Evolutionary conservation across 2,888 invertebrate species (phyloP), one percentile per base, ranked within the genome.

Genomic region (Chirona hameri): DNA sequence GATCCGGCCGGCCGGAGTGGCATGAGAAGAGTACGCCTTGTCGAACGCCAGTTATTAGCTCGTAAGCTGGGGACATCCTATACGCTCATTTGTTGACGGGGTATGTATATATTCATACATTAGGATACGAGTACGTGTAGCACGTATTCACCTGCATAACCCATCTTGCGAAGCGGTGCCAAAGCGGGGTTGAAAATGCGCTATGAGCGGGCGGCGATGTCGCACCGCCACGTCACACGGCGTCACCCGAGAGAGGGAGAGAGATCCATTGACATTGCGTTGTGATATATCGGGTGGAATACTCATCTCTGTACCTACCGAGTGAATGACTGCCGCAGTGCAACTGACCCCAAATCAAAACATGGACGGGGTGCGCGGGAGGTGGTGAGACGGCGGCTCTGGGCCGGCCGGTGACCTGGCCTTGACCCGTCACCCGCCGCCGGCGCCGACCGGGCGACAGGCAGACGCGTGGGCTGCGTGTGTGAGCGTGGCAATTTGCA

Each of bases 271-370:
- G 65, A 27, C 65, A 12, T 57, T n/a, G n/a, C 65, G n/a, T 27
- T 65, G 65, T 65, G 65, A 65, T 65, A 65, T n/a, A 65, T n/a
- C 65, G 12, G 65, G 65, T 27, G 65, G 65, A 65, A 65, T 65
- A 65, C 65, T 60, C 24, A 24, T 7, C 60, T 52, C 52, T 18
- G 52, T 52, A 18, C 24, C 24, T 24, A 24, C 60, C 24, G 60
- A 24, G 24, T 18, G 60, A 60, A 7, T 60, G 60, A 1, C 24
- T 60, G 60, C 60, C 60, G 24, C 65, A 27, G n/a, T n/a, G 27
- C 27, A 27, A 27, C 65, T 12, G 65, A n/a, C 5, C n/a, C 65
- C 27, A 10, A 65, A 65, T 65, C 65, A 65, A 65, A 65, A 65
- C 52, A 52, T 9, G 65, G 65, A n/a, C 65, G 10, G 65, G 10